Evolutionary conservation across 2,888 invertebrate species (phyloP), one percentile per base, ranked within the genome.

Genomic region (Ennomos erosarius): DNA sequence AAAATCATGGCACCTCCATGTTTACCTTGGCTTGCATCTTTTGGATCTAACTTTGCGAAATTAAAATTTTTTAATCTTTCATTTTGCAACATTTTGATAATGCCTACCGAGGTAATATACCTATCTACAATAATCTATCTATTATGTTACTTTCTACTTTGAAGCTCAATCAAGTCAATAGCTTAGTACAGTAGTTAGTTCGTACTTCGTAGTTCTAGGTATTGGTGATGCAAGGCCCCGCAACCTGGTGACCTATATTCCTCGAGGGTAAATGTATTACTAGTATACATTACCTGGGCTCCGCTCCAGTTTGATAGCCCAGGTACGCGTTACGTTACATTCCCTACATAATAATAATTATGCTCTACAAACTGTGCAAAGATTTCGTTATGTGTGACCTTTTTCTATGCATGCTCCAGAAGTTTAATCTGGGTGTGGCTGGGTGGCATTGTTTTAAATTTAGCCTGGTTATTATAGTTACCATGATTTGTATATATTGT

Each of bases 201-300:
- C 36, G 48, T 6, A 4, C 26, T 26, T 26, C 26, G 6, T 6
- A 42, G 39, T 44, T 56, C 55, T 52, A 55, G 45, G 43, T 61
- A 47, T 62, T 59, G 48, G 54, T 50, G 16, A 16, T 16, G 70
- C 67, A 65, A 64, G 66, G 46, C 58, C 56, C 49, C 62, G 71
- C 56, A 73, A 74, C 73, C 73, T 55, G 71, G 59, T 78, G 77
- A 79, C 81, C 81, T 66, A 75, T 67, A 72, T 79, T 71, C 61
- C n/a, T 5, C 39, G 59, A 64, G 59, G 66, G 64, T 62, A 57
- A 67, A 61, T 64, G 64, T 64, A 64, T 52, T 51, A 55, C 59
- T 60, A 62, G 64, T 64, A 64, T 60, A 62, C 59, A 68, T 62
- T 59, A 60, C 46, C 65, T 54, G 64, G 64, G 58, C 60, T 65